Evolutionary conservation across 2,113 vertebrate species (phyloP).

Genomic region (Trichomycterus rosablanca): DNA sequence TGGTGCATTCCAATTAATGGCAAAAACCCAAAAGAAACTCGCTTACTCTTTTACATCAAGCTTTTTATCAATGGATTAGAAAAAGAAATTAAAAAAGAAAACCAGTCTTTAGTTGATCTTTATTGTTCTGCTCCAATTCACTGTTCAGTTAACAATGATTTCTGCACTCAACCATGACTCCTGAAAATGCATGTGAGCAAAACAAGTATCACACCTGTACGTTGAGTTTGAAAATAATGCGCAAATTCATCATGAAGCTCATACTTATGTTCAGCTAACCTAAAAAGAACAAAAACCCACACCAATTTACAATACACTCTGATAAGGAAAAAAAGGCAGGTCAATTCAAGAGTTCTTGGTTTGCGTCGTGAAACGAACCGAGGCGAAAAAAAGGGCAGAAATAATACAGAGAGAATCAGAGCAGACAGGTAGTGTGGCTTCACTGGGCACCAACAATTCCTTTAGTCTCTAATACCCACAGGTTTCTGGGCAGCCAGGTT

Average conservation of each 20-base stretch:
- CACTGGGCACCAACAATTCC: constrained; percentile 64
- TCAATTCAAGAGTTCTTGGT: constrained; percentile 69
- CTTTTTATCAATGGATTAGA: no score
- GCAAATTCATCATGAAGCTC: constrained; percentile 59
- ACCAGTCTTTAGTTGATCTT: constrained; percentile 34
- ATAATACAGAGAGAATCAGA: constrained; percentile 27
- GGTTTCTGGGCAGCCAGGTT: constrained; percentile 64
- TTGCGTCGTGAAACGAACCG: constrained; percentile 62
- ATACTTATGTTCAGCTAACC: constrained; percentile 32
- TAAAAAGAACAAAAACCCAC: constrained; percentile 59
- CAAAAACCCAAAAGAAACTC: no score
- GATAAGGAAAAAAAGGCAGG: constrained; percentile 69
- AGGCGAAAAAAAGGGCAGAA: constrained; percentile 22
- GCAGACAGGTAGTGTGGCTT: constrained; percentile 70
- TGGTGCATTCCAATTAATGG: no score
- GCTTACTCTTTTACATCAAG: no score
- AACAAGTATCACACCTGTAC: constrained; percentile 77
- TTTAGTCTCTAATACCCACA: constrained; percentile 66
- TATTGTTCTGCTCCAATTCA: constrained; percentile 45
- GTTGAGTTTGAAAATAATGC: constrained; percentile 71
- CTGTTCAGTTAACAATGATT: constrained; percentile 36
- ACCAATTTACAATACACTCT: constrained; percentile 78
- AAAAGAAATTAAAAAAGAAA: no score
- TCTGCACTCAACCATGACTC: constrained; percentile 29
- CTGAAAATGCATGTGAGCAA: constrained; percentile 68